phyloP scores from a whole-genome alignment of 2,888 invertebrate genomes.

The Pristionchus entomophagus region DNA sequence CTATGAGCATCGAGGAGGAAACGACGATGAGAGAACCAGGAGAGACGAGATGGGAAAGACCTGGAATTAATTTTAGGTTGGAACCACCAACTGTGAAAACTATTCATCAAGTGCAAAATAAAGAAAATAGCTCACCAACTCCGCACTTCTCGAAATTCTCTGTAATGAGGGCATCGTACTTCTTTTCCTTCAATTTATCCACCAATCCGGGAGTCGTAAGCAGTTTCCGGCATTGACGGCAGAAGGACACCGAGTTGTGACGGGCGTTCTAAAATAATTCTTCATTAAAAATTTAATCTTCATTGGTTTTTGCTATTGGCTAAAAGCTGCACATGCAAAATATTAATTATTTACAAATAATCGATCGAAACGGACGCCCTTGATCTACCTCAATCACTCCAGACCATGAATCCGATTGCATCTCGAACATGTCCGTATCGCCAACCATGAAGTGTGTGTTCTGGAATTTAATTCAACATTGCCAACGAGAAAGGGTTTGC shows the following conservation, averaged over 20 bases:
- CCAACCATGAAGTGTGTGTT: slow-evolving; percentile 8
- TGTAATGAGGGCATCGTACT: neutral
- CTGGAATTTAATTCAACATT: neutral
- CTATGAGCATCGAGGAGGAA: neutral
- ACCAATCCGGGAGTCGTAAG: neutral
- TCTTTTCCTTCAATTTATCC: neutral
- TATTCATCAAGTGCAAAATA: neutral
- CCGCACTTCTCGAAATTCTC: slow-evolving; percentile 31
- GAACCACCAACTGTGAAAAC: no score
- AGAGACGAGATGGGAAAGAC: neutral
- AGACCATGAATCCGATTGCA: neutral
- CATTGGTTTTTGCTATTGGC: neutral
- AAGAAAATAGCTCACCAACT: neutral
- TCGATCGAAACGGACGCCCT: no score
- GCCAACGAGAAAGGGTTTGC: neutral
- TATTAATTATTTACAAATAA: no score
- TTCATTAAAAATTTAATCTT: no score
- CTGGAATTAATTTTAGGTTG: neutral
- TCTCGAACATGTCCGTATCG: slow-evolving; percentile 44
- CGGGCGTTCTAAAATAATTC: slow-evolving; percentile 21
- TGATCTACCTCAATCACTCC: neutral
- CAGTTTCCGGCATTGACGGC: slow-evolving; percentile 1
- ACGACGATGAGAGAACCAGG: neutral
- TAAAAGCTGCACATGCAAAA: neutral
- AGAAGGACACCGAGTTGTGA: slow-evolving; percentile 7